Base-by-base conservation (phyloP, 1,140 invertebrate genomes). In the Dolichoris vasculosae region DNA sequence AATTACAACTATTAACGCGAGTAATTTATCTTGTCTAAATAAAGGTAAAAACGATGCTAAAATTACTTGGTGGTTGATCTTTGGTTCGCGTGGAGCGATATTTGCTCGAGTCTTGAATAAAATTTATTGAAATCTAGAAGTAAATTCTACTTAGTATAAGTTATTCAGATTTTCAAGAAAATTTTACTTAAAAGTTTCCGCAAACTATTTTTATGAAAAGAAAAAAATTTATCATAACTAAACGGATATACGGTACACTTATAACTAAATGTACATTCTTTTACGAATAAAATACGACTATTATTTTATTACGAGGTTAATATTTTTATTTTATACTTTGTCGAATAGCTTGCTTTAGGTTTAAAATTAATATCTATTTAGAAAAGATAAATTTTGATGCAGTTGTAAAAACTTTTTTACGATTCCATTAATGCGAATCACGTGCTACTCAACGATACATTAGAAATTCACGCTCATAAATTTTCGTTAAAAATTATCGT, bases 331-430 rank as follows among this genome's bases (percentile, higher is more conserved):
- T n/a, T 67, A 67, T 35, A 67, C 38, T 69, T 73, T 43, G 26
- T 6, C 26, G 20, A 40, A 73, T n/a, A 30, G 23, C 43, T 43
- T 11, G 26, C 20, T n/a, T 73, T 43, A n/a, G 23, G 32, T 43
- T 73, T 9, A 73, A 73, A 73, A 40, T 73, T 73, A 73, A 43
- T 73, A 73, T 43, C 40, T 43, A 73, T 73, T 73, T 43, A 26
- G 23, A 73, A 43, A 73, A 43, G 69, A 73, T 73, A 73, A 43
- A 73, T 73, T 73, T 43, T 43, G 38, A 73, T 40, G 20, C 69
- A 73, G 69, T 73, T 73, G 69, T 73, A 73, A 73, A 73, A 73
- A 73, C 40, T 77, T 77, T 77, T 77, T 77, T 77, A 75, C 75
- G 30, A 51, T 77, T 77, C 46, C 75, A 55, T 77, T 73, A 73